These are phyloP conservation scores for Lutjanus erythropterus DNA, from an alignment of 2,113 vertebrate species.

Conservation along the genomic window DNA sequence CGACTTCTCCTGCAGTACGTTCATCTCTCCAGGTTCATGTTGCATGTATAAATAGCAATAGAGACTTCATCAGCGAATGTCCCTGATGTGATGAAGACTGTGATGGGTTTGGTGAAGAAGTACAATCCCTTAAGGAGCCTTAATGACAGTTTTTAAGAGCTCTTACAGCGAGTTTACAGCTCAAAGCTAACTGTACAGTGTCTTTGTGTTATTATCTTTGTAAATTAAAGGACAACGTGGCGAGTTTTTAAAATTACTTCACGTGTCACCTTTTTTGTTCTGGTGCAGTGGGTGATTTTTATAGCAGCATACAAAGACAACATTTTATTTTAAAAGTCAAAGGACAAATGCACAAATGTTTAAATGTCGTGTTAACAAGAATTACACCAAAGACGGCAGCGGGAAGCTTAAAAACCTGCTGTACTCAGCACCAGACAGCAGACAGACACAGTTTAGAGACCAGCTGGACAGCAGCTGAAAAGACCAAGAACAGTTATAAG, in stretches of 20 bases:
- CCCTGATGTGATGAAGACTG: slow-evolving; percentile 6
- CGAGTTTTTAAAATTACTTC: slow-evolving; percentile 48
- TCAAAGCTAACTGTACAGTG: slow-evolving; percentile 50
- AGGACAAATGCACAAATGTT: background rate
- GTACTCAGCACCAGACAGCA: background rate
- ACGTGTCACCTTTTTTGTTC: slow-evolving; percentile 22
- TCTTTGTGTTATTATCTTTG: slow-evolving; percentile 51
- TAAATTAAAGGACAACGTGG: slow-evolving; percentile 58
- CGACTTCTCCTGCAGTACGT: background rate
- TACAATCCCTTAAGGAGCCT: slow-evolving; percentile 31
- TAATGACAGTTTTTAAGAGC: slow-evolving; percentile 35
- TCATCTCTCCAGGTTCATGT: slow-evolving; percentile 7
- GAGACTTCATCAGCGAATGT: background rate
- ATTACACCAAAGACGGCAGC: background rate
- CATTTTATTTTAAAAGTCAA: background rate
- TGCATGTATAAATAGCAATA: slow-evolving; percentile 28
- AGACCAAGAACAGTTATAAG: too few relatives aligned
- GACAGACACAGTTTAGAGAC: background rate
- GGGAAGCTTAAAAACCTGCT: background rate
- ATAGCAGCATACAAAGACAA: background rate
- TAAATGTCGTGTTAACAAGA: background rate
- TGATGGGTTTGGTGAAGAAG: slow-evolving; percentile 28
- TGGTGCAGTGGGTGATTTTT: background rate
- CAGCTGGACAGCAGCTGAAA: too few relatives aligned
- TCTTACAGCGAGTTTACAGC: slow-evolving; percentile 51